These are phyloP conservation scores for Halcyon leucocephala DNA, from an alignment of 2,797 vertebrate genomes.

Conservation along the genomic window DNA sequence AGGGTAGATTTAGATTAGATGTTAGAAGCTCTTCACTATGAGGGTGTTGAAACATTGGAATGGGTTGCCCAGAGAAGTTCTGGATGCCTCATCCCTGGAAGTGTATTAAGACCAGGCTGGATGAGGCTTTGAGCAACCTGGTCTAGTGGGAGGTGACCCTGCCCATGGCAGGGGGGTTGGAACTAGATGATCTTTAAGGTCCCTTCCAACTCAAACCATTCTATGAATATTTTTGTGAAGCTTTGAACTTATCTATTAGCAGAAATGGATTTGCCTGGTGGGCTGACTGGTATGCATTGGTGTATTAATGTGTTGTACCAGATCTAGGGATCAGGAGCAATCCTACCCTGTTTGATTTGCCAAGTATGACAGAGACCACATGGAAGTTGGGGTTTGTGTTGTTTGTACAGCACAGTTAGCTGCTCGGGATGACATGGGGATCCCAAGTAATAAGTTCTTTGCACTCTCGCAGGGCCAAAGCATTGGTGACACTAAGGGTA, in stretches of 20 bases:
- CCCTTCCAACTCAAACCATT: too few species aligned
- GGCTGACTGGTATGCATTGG: accelerated
- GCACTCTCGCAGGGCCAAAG: accelerated
- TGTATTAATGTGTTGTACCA: not conserved
- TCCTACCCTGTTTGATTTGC: not conserved
- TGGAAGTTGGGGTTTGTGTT: not conserved
- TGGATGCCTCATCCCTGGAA: too few species aligned
- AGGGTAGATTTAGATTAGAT: too few species aligned
- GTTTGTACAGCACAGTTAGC: not conserved
- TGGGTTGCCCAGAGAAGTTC: too few species aligned
- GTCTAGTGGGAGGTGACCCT: too few species aligned
- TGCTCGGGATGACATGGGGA: not conserved
- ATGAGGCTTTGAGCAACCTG: too few species aligned
- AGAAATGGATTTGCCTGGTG: not conserved
- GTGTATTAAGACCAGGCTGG: too few species aligned
- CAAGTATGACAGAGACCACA: not conserved
- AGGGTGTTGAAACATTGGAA: too few species aligned
- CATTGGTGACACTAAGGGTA: not conserved
- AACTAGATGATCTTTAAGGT: too few species aligned
- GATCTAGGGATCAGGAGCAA: not conserved
- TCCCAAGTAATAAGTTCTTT: not conserved
- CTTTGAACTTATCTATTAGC: not conserved
- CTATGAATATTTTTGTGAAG: not conserved
- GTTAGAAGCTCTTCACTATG: too few species aligned
- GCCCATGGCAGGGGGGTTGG: too few species aligned